Base-by-base conservation (phyloP, 2,888 invertebrate genomes). In the Idaea straminata region DNA sequence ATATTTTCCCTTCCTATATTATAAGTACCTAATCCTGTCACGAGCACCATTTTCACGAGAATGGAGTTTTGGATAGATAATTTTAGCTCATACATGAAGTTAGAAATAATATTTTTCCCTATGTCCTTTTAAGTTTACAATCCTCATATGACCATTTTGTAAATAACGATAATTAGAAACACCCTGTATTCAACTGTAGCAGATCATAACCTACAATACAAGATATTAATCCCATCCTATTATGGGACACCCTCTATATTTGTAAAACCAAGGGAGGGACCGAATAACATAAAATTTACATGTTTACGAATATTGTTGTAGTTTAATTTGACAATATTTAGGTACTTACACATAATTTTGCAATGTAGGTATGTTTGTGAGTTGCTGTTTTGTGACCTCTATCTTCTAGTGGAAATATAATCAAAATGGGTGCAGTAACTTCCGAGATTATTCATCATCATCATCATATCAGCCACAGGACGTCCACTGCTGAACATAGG, bases 181-280 rank as follows among this genome's bases (percentile, higher is more conserved):
- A 72, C 72, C 67, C 75, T 74, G 68, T 72, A 72, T 69, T 35
- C 38, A 61, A 72, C 65, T 68, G 65, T 60, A 77, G 81, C 80
- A 84, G 83, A 86, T 87, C 82, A 85, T 80, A 84, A 86, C 86
- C 83, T 86, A 83, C 86, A 87, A 86, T 84, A 83, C 85, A 86
- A 86, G 87, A 88, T 83, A 82, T 87, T 87, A 91, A 91, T 91
- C 89, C 89, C 86, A 88, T 88, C 88, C 87, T 78, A 83, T 91
- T 91, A 91, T 91, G 75, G 76, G 74, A 64, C 68, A 69, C 78
- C 83, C 87, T 81, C 80, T 83, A 81, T 69, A 81, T 69, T 72
- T 73, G 68, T 72, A 77, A 80, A 77, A 70, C 67, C 74, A 72
- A 69, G 73, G 69, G 68, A 69, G 69, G 67, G 66, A 66, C 72